Conservation (phyloP, 2,797 vertebrate species). For the Bufotes viridis region DNA sequence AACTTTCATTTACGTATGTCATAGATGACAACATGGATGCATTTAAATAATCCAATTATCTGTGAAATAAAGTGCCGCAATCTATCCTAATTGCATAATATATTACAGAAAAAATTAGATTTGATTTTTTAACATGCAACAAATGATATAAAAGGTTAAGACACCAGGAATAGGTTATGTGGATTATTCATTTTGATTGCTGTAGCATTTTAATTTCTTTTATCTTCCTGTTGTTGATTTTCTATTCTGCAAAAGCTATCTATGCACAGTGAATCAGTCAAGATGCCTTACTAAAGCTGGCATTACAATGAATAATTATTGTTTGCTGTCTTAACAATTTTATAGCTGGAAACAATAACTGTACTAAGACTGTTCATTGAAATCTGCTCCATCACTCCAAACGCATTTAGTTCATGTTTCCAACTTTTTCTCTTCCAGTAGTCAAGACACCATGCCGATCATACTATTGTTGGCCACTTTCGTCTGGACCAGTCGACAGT, state of each 20-base stretch:
- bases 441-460: too few relatives aligned
- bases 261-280: neutral
- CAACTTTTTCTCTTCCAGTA: too few relatives aligned
- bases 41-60: constrained; percentile 7
- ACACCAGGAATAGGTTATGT: neutral
- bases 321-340: neutral
- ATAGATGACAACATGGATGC: neutral
- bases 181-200: neutral
- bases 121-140: neutral
- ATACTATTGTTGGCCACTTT: too few relatives aligned
- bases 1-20: constrained; percentile 3
- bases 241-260: neutral
- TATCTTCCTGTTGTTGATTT: neutral
- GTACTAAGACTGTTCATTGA: neutral
- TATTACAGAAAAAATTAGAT: neutral
- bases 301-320: neutral
- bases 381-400: neutral
- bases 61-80: neutral
- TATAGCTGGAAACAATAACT: neutral
- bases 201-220: neutral
- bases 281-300: neutral
- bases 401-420: too few relatives aligned
- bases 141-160: neutral
- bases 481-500: too few relatives aligned
- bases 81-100: neutral